Evolutionary conservation across 2,888 invertebrate species (phyloP), one percentile per base, ranked within the genome.

Genomic region (Rhagonycha lutea): DNA sequence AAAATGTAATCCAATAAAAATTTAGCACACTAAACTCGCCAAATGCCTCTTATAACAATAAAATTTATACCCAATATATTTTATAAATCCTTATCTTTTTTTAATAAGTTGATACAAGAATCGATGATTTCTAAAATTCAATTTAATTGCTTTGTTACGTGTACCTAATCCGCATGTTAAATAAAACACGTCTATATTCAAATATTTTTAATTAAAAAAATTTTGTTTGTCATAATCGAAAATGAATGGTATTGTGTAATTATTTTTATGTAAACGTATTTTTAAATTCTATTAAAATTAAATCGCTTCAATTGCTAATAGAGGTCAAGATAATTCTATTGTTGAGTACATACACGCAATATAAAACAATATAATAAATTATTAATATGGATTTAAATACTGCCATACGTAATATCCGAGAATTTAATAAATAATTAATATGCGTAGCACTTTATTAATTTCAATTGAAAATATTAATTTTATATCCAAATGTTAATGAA

Each of bases 291-390:
- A 76, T 76, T 76, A 76, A 76, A 76, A 73, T 73, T 28, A 70
- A 76, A 73, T 70, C 69, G 72, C 62, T 73, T 70, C 69, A 61
- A 61, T 73, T 76, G 70, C 70, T 76, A 76, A 76, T 75, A 63
- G 74, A 74, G 77, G 77, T 77, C 77, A 77, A 74, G 77, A 77
- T 74, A 74, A 74, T 77, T 74, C 77, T 77, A 77, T 77, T 77
- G 77, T 77, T 77, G 62, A 65, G 68, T 72, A 74, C 72, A 68
- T 74, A 74, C 79, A 78, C 79, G 78, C 76, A 77, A 79, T 79
- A 79, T 78, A 80, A 80, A 79, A 78, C 80, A 77, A 80, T 80
- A 79, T 77, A 80, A 79, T 80, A 80, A 80, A 80, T 80, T 76
- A 79, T 79, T 78, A 73, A 79, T 79, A 76, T 69, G 79, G 73